Conservation (phyloP, 2,888 invertebrate species). For the Branchipolynoe longqiensis region DNA sequence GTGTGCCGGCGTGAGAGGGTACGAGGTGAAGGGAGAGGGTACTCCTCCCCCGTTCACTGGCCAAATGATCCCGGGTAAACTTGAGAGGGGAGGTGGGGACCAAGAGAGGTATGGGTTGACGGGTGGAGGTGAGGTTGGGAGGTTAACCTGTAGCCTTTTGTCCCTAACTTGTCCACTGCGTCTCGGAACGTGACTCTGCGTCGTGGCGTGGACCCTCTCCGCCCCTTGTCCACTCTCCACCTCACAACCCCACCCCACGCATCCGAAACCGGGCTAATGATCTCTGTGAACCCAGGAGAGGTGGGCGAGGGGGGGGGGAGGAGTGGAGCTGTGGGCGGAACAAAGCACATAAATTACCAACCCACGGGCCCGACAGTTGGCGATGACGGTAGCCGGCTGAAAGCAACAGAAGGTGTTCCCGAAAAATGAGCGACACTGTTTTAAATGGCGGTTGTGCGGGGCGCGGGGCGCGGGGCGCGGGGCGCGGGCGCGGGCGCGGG, state of each 20-base stretch:
- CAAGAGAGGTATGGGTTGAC: too few species aligned
- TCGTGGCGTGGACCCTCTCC: neutral
- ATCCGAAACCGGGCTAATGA: conserved; percentile 1
- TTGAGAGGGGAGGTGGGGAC: too few species aligned
- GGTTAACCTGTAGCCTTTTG: conserved; percentile 13
- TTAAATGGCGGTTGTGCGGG: neutral
- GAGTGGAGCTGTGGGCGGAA: neutral
- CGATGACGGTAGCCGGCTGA: neutral
- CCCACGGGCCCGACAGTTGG: neutral
- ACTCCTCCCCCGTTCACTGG: too few species aligned
- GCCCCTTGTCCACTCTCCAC: too few species aligned
- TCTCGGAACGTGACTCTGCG: neutral
- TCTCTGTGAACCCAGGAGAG: too few species aligned
- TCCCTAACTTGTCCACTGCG: neutral
- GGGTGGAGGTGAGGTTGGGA: neutral
- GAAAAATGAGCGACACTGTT: neutral
- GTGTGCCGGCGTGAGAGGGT: too few species aligned
- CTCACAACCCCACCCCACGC: too few species aligned
- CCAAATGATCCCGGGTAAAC: too few species aligned
- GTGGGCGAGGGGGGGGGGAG: too few species aligned
- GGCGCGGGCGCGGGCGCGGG: neutral
- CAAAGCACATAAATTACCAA: neutral
- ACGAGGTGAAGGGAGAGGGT: too few species aligned
- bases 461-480: neutral
- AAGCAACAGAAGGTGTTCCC: neutral